Percentiles rank a stretch among this genome's conserved stretches.
Evolutionary conservation across 2,797 vertebrate species (phyloP).

Genomic region (Coendou prehensilis): DNA sequence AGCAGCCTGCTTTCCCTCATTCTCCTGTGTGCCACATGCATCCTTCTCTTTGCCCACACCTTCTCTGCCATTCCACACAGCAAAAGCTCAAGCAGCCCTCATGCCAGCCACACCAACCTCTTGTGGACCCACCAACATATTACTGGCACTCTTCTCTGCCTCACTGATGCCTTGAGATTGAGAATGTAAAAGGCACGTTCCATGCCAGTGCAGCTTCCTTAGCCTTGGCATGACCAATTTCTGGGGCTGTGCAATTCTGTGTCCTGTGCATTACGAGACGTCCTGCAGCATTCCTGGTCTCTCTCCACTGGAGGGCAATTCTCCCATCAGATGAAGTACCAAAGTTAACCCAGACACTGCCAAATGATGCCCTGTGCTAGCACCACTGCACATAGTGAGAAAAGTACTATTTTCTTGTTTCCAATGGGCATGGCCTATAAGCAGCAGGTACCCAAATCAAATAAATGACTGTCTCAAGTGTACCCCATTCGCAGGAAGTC

Average conservation of each 20-base stretch:
- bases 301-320: neutral
- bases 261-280: neutral
- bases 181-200: neutral
- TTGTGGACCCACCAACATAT: neutral
- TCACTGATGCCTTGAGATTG: neutral
- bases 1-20: neutral
- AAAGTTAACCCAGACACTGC: neutral
- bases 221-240: accelerated
- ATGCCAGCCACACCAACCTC: neutral
- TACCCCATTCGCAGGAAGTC: neutral
- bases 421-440: neutral
- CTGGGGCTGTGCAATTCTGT: accelerated
- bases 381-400: neutral
- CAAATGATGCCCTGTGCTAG: neutral
- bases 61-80: neutral
- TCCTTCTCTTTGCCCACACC: neutral
- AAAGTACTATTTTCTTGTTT: neutral
- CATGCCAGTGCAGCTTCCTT: neutral
- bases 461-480: neutral
- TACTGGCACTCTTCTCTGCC: accelerated
- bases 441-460: neutral
- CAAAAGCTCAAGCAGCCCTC: neutral
- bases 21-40: accelerated
- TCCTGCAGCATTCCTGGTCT: neutral
- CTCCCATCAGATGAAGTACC: neutral